A percentile compares a stretch with the other conserved stretches of the same genome.
Conservation (phyloP, 1,140 invertebrate species). For the Drosophila leontia region DNA sequence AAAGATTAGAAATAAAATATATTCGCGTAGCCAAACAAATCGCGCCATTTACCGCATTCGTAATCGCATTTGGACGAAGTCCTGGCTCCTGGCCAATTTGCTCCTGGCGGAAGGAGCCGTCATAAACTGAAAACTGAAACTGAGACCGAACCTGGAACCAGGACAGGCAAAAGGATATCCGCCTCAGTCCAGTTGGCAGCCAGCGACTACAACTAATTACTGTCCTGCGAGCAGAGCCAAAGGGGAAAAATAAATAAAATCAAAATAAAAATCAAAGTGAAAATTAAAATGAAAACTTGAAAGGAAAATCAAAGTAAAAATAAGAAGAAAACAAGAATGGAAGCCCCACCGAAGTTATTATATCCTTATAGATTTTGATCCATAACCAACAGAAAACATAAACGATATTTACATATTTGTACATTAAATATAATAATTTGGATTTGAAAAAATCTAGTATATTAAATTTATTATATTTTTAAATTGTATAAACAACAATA, state of each 20-base stretch:
- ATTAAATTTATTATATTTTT: too few species aligned
- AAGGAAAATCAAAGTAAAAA: not conserved
- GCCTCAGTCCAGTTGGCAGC: slow-evolving; percentile 58
- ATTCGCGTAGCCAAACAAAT: not conserved
- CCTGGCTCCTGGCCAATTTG: slow-evolving; percentile 57
- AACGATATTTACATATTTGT: too few species aligned
- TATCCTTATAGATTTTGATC: too few species aligned
- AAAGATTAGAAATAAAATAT: not conserved
- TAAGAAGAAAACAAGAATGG: not conserved
- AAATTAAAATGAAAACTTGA: not conserved
- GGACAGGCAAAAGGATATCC: slow-evolving; percentile 32
- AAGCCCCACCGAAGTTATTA: too few species aligned
- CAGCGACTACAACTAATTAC: slow-evolving; percentile 66
- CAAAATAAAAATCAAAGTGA: not conserved
- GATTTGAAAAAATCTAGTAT: too few species aligned
- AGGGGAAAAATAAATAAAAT: not conserved
- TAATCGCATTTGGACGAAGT: slow-evolving; percentile 4
- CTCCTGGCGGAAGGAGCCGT: slow-evolving; percentile 55
- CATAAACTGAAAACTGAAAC: slow-evolving; percentile 63
- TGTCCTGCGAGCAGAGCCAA: slow-evolving; percentile 6
- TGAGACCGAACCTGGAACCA: slow-evolving; percentile 15
- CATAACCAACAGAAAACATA: too few species aligned
- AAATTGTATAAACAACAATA: too few species aligned
- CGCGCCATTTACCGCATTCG: slow-evolving; percentile 5
- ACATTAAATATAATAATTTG: too few species aligned